Base-by-base conservation (phyloP, 2,797 vertebrate species). In the Dromococcyx pavoninus region DNA sequence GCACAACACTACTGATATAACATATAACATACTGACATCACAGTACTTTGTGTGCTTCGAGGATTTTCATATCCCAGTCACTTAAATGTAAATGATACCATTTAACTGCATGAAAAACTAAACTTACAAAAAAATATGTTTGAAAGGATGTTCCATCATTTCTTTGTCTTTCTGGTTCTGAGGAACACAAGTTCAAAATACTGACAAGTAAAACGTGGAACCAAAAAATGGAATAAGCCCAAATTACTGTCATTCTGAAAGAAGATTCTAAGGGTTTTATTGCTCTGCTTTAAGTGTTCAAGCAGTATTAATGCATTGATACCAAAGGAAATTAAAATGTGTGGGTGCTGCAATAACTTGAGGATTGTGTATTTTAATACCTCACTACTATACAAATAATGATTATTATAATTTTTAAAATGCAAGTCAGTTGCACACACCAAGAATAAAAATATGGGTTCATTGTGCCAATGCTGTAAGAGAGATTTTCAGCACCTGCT, bases 1-100 rank as follows among this genome's bases (percentile, higher is more conserved):
- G 9, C 58, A 43, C 0, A 0, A 81, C 2, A 2, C 7, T 43
- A 43, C 35, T 53, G 43, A 50, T 35, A 77, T 22, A 2, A 46
- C 4, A 0, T 32, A 12, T n/a, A n/a, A n/a, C n/a, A n/a, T n/a
- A n/a, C n/a, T n/a, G n/a, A 46, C 4, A 0, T 32, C 12, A 69
- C 72, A 81, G 57, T 24, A 50, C 8, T 44, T 35, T 14, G 13
- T 32, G 11, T 1, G 3, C 11, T 30, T 35, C 56, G 62, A 81
- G 16, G 25, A 56, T 37, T 78, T 72, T 58, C 73, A 69, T 58
- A 41, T 50, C 21, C n/a, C 17, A 33, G 15, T n/a, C 11, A 13
- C 6, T 80, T 53, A 50, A 65, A 43, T 10, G 41, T 22, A 22
- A 66, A 67, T 41, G 56, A 17, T 6, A 35, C 11, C 28, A 9